Percentiles rank a stretch among this genome's conserved stretches.
These are phyloP conservation scores for Gymnodraco acuticeps DNA, from an alignment of 2,797 vertebrate species.

Conservation along the genomic window DNA sequence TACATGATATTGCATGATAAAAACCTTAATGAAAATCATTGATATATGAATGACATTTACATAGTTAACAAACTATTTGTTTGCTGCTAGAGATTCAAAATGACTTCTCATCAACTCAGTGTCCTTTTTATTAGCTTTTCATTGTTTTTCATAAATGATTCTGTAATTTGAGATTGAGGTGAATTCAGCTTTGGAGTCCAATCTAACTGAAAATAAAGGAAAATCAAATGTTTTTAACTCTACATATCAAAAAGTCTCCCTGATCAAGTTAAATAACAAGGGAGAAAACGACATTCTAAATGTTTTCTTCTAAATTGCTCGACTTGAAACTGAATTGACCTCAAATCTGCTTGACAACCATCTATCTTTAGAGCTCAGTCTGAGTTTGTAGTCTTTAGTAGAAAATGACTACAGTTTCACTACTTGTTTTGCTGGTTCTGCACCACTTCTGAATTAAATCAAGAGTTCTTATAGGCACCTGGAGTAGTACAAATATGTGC, in stretches of 20 bases:
- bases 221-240: conserved; percentile 19
- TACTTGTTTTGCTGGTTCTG: conserved; percentile 85
- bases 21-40: conserved; percentile 72
- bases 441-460: conserved; percentile 81
- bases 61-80: conserved; percentile 65
- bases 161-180: conserved; percentile 57
- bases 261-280: conserved; percentile 42
- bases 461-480: conserved; percentile 85
- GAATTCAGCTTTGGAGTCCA: conserved; percentile 68
- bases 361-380: conserved; percentile 68
- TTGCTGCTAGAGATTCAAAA: conserved; percentile 55
- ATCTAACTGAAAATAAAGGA: conserved; percentile 31
- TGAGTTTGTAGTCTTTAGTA: conserved; percentile 74
- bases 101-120: conserved; percentile 58
- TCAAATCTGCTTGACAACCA: conserved; percentile 62
- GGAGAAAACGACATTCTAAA: background rate
- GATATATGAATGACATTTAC: conserved; percentile 76
- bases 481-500: conserved; percentile 85
- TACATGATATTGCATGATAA: conserved; percentile 81
- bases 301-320: conserved; percentile 28
- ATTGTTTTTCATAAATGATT: conserved; percentile 46
- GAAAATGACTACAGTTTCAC: conserved; percentile 78
- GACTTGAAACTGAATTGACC: conserved; percentile 74
- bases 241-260: conserved; percentile 60
- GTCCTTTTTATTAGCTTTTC: conserved; percentile 46